A percentile compares a stretch with the other conserved stretches of the same genome.
phyloP scores from a whole-genome alignment of 1,140 invertebrate genomes.

The Drosophila nannoptera region DNA sequence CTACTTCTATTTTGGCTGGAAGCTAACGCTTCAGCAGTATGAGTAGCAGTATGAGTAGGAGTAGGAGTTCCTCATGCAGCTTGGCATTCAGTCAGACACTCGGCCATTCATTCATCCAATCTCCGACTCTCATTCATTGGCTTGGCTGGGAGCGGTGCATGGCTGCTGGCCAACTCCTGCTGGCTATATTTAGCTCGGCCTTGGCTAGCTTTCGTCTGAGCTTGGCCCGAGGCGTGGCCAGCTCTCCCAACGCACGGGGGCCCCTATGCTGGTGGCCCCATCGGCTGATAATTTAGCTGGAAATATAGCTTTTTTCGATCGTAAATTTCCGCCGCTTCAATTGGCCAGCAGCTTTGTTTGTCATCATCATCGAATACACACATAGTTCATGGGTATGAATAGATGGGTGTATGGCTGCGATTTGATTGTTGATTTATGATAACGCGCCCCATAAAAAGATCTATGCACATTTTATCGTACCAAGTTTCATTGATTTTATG shows the following conservation, averaged over 20 bases:
- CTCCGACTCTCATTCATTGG: conserved; percentile 68
- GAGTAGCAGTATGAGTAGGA: no score
- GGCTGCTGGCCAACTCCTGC: conserved; percentile 22
- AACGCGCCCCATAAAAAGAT: conserved; percentile 58
- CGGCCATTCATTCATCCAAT: conserved; percentile 50
- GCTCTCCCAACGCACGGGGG: conserved; percentile 2
- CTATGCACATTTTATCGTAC: conserved; percentile 45
- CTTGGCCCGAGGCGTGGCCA: conserved; percentile 2
- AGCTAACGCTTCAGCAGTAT: no score
- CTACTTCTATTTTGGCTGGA: no score
- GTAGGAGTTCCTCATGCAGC: conserved; percentile 71
- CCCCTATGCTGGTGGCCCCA: conserved; percentile 47
- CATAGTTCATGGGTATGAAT: no score
- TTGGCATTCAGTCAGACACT: conserved; percentile 70
- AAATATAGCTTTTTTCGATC: conserved; percentile 33
- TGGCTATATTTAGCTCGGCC: conserved; percentile 47
- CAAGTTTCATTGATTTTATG: conserved; percentile 68
- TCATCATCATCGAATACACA: conserved; percentile 55
- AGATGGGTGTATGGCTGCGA: conserved; percentile 55
- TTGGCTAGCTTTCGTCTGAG: conserved; percentile 38
- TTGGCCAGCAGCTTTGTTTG: conserved; percentile 46
- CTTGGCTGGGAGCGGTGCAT: conserved; percentile 29
- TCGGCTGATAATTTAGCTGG: conserved; percentile 41
- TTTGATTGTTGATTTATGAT: conserved; percentile 75
- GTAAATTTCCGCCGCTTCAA: conserved; percentile 67